Evolutionary conservation across 2,888 invertebrate species (phyloP), one percentile per base, ranked within the genome.

Genomic region (Campoletis raptor): DNA sequence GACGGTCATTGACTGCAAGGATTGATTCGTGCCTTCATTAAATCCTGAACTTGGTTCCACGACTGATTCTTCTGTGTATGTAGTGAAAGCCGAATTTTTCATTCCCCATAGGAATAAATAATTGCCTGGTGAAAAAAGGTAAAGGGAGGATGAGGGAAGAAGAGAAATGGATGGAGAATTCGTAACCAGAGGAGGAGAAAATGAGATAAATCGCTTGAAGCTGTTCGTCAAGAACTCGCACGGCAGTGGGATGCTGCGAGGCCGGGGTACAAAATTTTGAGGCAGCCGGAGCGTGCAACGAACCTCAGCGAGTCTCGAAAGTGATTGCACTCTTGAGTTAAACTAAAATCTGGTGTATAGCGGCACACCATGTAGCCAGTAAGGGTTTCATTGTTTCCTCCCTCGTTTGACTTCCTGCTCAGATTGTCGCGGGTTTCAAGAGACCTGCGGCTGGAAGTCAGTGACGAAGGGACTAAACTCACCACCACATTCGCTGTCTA

Each of bases 361-460:
- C 72, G 86, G 72, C 45, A 66, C 45, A 57, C 80, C 57, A 21
- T 64, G 61, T 8, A 52, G 57, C 77, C 61, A 37, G 64, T n/a
- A 52, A 52, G 40, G 83, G 57, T 74, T 73, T 73, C 86, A 86
- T 86, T 86, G 83, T 86, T 83, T 77, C 40, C 72, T n/a, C 70
- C 76, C 24, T 86, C 74, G 78, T 81, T 84, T 83, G 85, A 86
- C 80, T 81, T 87, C 45, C 45, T 57, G 70, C 70, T 86, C 54
- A 21, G 76, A 76, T 79, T 81, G 82, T 79, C 74, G 85, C 76
- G 84, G 85, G 88, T 84, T 87, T 78, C 83, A 83, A 81, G 82
- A 69, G 82, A 88, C 45, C 57, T 15, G n/a, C 61, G 45, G 66
- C n/a, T 24, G 10, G 45, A 61, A 76, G 52, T 61, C 24, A 76